A percentile compares a stretch with the other conserved stretches of the same genome.
Evolutionary conservation across 2,113 vertebrate species (phyloP).

Genomic region (Numida meleagris): DNA sequence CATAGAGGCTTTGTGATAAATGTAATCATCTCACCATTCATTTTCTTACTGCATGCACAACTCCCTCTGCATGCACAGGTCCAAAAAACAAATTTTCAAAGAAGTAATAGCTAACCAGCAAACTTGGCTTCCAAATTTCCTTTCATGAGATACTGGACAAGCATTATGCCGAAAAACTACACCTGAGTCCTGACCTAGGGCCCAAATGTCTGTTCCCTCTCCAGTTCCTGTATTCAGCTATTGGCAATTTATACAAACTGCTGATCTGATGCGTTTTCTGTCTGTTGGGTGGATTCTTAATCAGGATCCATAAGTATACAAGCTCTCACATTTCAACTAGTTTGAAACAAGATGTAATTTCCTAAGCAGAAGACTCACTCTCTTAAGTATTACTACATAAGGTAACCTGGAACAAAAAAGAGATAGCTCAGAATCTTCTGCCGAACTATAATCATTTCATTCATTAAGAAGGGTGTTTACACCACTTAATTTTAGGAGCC

Average conservation of each 20-base stretch:
- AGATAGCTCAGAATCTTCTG: not conserved
- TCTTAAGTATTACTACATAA: rapidly evolving
- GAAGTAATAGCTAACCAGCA: not conserved
- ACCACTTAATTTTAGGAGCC: not conserved
- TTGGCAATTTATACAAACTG: not conserved
- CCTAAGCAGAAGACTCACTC: not conserved
- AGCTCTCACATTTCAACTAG: not conserved
- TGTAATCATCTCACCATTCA: not conserved
- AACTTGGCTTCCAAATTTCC: not conserved
- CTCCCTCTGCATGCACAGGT: not conserved
- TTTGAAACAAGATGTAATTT: not conserved
- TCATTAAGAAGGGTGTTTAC: not conserved
- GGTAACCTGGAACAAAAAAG: not conserved
- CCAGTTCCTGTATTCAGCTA: not conserved
- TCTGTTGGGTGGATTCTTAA: not conserved
- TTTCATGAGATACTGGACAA: not conserved
- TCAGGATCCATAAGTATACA: not conserved
- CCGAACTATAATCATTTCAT: not conserved
- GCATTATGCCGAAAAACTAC: not conserved
- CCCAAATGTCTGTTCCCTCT: not conserved
- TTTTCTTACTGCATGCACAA: not conserved
- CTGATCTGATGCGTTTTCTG: not conserved
- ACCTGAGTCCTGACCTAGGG: not conserved
- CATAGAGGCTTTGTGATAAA: not conserved
- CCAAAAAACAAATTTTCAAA: not conserved